phyloP scores from a whole-genome alignment of 2,797 vertebrate species.

The Oreochromis mossambicus region DNA sequence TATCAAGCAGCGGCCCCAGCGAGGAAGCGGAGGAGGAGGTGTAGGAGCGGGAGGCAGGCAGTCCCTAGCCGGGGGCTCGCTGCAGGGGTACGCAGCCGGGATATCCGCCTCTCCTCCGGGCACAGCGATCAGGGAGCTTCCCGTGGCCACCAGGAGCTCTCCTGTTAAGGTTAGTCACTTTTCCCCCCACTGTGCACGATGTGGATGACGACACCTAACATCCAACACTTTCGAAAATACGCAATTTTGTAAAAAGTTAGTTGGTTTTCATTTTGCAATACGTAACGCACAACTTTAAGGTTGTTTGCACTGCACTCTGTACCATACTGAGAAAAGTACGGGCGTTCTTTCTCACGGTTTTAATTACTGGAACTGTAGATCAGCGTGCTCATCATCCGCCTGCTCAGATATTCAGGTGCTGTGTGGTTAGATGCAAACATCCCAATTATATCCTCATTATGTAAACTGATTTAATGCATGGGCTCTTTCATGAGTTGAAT shows the following conservation, averaged over 20 bases:
- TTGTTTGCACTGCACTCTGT: background rate
- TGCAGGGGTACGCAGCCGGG: slow-evolving; percentile 76
- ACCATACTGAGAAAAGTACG: background rate
- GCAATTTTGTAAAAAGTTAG: background rate
- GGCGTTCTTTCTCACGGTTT: background rate
- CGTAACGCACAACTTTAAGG: slow-evolving; percentile 15
- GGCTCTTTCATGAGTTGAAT: background rate
- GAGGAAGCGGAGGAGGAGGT: slow-evolving; percentile 64
- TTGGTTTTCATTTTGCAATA: background rate
- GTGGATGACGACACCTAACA: background rate
- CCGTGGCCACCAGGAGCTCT: slow-evolving; percentile 75
- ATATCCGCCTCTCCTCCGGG: slow-evolving; percentile 76
- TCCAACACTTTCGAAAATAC: background rate
- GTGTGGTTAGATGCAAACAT: background rate
- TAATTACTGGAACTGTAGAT: background rate
- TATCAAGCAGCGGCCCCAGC: slow-evolving; percentile 89
- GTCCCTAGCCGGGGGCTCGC: slow-evolving; percentile 62
- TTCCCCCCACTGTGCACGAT: background rate
- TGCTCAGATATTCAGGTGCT: background rate
- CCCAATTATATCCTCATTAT: background rate
- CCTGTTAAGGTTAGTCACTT: slow-evolving; percentile 77
- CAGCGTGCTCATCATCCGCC: background rate
- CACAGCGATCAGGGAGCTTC: slow-evolving; percentile 73
- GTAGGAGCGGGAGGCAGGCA: slow-evolving; percentile 67
- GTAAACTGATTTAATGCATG: background rate